These are phyloP conservation scores for Phyllopteryx taeniolatus DNA, from an alignment of 2,113 vertebrate species.

Conservation along the genomic window DNA sequence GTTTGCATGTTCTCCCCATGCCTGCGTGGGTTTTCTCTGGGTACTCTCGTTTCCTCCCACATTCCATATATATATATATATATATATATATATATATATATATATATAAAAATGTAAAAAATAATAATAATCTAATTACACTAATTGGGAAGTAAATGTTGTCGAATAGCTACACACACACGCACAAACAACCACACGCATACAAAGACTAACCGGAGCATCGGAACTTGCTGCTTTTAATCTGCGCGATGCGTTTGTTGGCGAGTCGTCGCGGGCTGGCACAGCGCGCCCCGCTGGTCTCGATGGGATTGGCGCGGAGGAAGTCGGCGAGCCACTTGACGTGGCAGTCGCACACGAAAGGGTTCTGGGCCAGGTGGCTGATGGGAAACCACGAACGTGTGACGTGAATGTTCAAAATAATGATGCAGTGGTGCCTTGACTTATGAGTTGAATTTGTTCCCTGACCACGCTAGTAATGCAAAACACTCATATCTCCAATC, in stretches of 20 bases:
- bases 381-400: constrained; percentile 23
- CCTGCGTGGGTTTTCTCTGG: too few relatives aligned
- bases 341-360: constrained; percentile 95
- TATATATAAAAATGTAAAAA: too few relatives aligned
- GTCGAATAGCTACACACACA: too few relatives aligned
- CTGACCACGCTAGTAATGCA: too few relatives aligned
- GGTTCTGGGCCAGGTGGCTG: constrained; percentile 96
- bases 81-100: too few relatives aligned
- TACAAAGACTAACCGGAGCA: constrained; percentile 82
- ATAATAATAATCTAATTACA: too few relatives aligned
- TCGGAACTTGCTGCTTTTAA: constrained; percentile 98
- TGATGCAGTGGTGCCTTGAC: background rate
- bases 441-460: background rate
- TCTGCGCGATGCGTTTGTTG: constrained; percentile 97
- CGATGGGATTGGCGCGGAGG: constrained; percentile 89
- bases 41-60: too few relatives aligned
- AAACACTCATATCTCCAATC: too few relatives aligned
- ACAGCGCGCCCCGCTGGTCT: constrained; percentile 93
- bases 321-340: constrained; percentile 96
- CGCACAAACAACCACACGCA: constrained; percentile 1
- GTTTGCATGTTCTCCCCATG: too few relatives aligned
- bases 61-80: too few relatives aligned
- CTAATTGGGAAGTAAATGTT: too few relatives aligned
- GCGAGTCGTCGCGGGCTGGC: constrained; percentile 92
- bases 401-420: background rate